Base-by-base conservation (phyloP, 2,113 vertebrate genomes). In the Pachyramphus minor region DNA sequence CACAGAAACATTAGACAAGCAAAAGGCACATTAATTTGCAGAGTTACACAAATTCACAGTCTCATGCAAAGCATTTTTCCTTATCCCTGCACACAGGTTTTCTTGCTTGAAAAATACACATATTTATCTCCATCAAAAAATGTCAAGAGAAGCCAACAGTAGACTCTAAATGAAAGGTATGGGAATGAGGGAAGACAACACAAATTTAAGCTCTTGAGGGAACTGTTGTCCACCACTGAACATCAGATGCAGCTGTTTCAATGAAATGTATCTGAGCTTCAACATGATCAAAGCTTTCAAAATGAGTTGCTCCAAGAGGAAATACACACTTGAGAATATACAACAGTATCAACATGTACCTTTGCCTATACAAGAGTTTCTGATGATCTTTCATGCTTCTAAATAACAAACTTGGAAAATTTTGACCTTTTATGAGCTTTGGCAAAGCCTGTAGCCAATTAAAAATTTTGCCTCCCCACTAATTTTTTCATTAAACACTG, bases 11-110 rank as follows among this genome's bases (percentile, higher is more conserved):
- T 97, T 94, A 96, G 79, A 98, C 96, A 95, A 96, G 90, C 94
- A 97, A 95, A 95, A 92, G 59, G 95, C 93, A 97, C 80, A 97
- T 95, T 95, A 94, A 97, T 96, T 91, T 93, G 91, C 95, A 96
- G 87, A 96, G 67, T 92, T 87, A 96, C 64, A 98, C 83, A 97
- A 83, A 80, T 97, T 97, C 92, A 97, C 95, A 98, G 59, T 97
- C 89, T 93, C 95, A 97, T 96, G 92, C 95, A 97, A 97, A 97
- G 96, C 93, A 96, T 60, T 96, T 96, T 89, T 62, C 27, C 52
- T 86, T 96, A 97, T 92, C 93, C 95, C 94, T 92, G 62, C 89
- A 97, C 94, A 97, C 76, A 97, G 96, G 55, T 79, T 93, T 95
- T 96, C 93, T 95, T 95, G 86, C 93, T 95, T 90, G 79, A 96